Base-by-base conservation (phyloP, 2,797 vertebrate species). In the Girardinus metallicus region DNA sequence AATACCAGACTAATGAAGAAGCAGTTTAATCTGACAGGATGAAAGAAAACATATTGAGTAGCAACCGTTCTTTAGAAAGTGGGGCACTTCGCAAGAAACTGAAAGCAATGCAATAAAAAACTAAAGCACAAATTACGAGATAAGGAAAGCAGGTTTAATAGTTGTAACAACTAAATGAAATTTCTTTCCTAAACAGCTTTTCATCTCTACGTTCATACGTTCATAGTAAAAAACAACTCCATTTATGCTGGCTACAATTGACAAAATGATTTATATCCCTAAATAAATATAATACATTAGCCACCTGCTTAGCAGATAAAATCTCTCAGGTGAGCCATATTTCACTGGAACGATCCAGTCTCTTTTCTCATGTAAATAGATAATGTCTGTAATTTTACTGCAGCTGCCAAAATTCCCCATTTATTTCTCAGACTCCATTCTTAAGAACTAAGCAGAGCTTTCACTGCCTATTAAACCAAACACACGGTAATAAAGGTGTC, bases 271-370 rank as follows among this genome's bases (percentile, higher is more conserved):
- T 75, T 66, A 77, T 66, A 78, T 64, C 26, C 51, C 72, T 78
- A 76, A 86, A 68, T 87, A 86, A 77, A 82, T 53, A 64, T 73
- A 75, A 82, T 76, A 47, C 80, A 78, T 73, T 82, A 77, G 47
- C 70, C 74, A 81, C 36, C 64, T 79, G 60, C 68, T 76, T 34
- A 72, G 10, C 51, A 76, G 55, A 87, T 78, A 77, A 62, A 80
- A 83, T 87, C 71, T 74, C 72, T 73, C 60, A 51, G 76, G 80
- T 86, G 49, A 75, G 49, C 57, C 16, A 80, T 81, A 80, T 36
- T 87, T 68, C 29, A 79, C 75, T 80, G 43, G 68, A 79, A 71
- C 64, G 57, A 84, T 77, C 76, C 70, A 36, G 47, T 76, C 66
- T 81, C 36, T 74, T 57, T 47, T 43, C 46, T 51, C 44, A 79